A percentile compares a stretch with the other conserved stretches of the same genome.
Conservation (phyloP, 2,888 invertebrate species). For the Hartigia nigra region DNA sequence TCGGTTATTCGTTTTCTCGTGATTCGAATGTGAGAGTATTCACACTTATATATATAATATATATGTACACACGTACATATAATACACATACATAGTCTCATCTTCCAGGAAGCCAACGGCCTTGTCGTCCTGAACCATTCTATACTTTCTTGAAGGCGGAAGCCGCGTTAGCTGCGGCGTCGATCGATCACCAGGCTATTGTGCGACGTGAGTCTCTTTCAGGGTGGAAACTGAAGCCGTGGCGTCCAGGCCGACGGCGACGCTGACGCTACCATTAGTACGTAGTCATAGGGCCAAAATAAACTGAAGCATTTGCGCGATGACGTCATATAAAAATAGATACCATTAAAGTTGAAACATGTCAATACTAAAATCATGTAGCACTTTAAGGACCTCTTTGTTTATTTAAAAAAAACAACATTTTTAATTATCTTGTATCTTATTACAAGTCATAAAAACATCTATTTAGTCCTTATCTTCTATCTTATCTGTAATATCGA, state of each 20-base stretch:
- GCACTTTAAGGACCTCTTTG: too few relatives aligned
- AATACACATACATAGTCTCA: neutral
- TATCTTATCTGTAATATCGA: too few relatives aligned
- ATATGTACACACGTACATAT: neutral
- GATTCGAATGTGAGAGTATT: neutral
- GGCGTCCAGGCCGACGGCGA: neutral
- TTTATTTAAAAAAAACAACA: neutral
- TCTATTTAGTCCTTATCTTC: too few relatives aligned
- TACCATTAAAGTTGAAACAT: neutral
- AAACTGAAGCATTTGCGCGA: neutral
- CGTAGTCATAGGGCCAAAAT: neutral
- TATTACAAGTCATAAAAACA: too few relatives aligned
- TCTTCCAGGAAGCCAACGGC: neutral
- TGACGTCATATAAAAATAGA: neutral
- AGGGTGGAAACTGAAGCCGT: neutral
- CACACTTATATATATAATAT: neutral
- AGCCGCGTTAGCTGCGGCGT: neutral
- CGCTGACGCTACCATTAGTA: neutral
- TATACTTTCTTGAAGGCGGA: neutral
- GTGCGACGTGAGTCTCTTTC: slow-evolving; percentile 1
- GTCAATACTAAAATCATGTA: neutral
- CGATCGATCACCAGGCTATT: slow-evolving; percentile 4
- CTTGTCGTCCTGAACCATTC: neutral
- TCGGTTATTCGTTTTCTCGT: neutral
- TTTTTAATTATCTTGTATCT: neutral